Conservation (phyloP, 2,797 vertebrate genomes). For the Poeciliopsis presidionis region DNA sequence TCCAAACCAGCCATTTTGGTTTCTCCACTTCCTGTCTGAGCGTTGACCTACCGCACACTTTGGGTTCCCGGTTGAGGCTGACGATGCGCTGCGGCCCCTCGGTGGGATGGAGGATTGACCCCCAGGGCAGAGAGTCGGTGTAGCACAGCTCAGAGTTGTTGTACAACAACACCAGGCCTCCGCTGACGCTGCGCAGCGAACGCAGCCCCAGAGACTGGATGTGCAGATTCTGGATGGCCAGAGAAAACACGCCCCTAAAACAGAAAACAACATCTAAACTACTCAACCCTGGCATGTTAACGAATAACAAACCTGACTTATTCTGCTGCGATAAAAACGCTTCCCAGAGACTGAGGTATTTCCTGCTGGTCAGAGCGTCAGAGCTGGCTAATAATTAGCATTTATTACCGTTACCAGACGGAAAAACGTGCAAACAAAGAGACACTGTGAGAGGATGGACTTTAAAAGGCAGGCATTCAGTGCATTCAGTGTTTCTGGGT, state of each 20-base stretch:
- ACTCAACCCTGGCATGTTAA: not conserved
- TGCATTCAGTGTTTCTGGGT: not conserved
- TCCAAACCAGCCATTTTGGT: not conserved
- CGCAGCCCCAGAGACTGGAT: slow-evolving; percentile 89
- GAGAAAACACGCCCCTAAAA: slow-evolving; percentile 89
- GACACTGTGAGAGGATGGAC: slow-evolving; percentile 14
- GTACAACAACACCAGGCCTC: slow-evolving; percentile 90
- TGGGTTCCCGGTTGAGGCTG: slow-evolving; percentile 81
- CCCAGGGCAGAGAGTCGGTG: slow-evolving; percentile 87
- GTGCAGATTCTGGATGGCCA: slow-evolving; percentile 87
- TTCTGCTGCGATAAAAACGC: not conserved
- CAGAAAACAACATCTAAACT: not conserved
- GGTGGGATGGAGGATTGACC: slow-evolving; percentile 82
- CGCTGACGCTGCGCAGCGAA: slow-evolving; percentile 89
- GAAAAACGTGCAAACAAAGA: slow-evolving; percentile 26
- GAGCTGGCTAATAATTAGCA: slow-evolving; percentile 73
- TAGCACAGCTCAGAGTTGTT: slow-evolving; percentile 91
- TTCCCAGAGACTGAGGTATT: slow-evolving; percentile 2
- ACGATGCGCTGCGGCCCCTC: slow-evolving; percentile 83
- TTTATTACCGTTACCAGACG: slow-evolving; percentile 56
- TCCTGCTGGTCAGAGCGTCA: slow-evolving; percentile 29
- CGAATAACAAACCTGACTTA: slow-evolving; percentile 17
- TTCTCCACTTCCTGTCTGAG: not conserved
- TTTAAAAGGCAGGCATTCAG: slow-evolving; percentile 25
- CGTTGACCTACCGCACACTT: slow-evolving; percentile 83